A percentile compares a stretch with the other conserved stretches of the same genome.
phyloP scores from a whole-genome alignment of 1,140 invertebrate genomes.

The Doryteuthis pealeii region DNA sequence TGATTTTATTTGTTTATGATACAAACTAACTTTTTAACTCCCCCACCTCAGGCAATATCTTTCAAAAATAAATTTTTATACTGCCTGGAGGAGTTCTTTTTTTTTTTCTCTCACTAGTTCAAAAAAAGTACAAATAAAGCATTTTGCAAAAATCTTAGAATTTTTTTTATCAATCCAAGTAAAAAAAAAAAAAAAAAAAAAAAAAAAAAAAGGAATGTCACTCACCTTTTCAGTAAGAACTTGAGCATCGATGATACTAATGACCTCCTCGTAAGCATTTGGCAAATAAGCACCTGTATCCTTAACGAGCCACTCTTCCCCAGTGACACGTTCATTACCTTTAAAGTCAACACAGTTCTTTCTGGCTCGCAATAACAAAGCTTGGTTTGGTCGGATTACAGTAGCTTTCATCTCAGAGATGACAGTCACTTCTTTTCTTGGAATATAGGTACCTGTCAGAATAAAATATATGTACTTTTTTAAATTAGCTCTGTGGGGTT shows the following conservation, averaged over 20 bases:
- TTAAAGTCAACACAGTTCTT: conserved; percentile 62
- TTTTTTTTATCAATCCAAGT: too few relatives aligned
- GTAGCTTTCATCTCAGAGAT: conserved; percentile 58
- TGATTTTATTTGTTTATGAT: too few relatives aligned
- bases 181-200: too few relatives aligned
- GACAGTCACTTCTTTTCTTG: conserved; percentile 62
- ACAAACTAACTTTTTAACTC: too few relatives aligned
- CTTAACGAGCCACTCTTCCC: conserved; percentile 64
- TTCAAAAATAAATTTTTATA: too few relatives aligned
- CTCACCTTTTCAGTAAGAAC: conserved; percentile 63
- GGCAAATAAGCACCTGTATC: conserved; percentile 64
- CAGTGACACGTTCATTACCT: conserved; percentile 59
- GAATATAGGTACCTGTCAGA: conserved; percentile 61
- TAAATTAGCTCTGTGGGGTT: too few relatives aligned
- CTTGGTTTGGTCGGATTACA: conserved; percentile 62
- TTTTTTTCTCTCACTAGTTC: too few relatives aligned
- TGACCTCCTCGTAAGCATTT: conserved; percentile 64
- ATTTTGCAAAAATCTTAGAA: too few relatives aligned
- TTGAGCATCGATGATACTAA: conserved; percentile 62
- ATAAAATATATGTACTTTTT: conserved; percentile 35
- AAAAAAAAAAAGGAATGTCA: too few relatives aligned
- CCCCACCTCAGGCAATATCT: too few relatives aligned
- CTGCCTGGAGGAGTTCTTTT: too few relatives aligned
- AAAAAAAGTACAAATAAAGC: too few relatives aligned
- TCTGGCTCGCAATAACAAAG: conserved; percentile 59